Evolutionary conservation across 2,113 vertebrate species (phyloP).

Genomic region (Struthio camelus): DNA sequence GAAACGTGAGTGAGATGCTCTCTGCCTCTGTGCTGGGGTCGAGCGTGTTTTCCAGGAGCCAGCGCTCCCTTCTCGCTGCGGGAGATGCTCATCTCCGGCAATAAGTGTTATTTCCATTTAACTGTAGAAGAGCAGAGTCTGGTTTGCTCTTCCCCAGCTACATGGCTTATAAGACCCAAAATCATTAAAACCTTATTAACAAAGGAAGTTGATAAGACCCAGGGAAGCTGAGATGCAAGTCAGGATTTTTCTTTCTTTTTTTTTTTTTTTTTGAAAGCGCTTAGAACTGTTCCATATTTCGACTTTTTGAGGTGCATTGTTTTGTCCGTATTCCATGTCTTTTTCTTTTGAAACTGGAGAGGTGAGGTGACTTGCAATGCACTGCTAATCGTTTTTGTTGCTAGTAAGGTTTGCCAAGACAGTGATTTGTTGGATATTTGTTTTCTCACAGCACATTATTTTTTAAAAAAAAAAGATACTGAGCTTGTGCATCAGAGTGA

Average conservation of each 20-base stretch:
- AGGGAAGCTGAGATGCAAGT: background rate
- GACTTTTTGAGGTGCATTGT: background rate
- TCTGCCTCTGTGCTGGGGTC: background rate
- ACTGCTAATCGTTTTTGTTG: background rate
- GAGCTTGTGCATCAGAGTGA: slow-evolving; percentile 6
- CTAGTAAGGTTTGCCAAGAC: slow-evolving; percentile 17
- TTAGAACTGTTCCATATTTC: background rate
- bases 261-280: background rate
- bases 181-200: background rate
- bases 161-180: background rate
- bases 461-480: slow-evolving; percentile 10
- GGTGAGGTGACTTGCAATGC: background rate
- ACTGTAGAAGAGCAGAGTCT: background rate
- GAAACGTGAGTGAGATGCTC: background rate
- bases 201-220: background rate
- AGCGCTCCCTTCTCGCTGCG: background rate
- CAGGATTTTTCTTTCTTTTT: background rate
- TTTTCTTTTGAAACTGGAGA: slow-evolving; percentile 41
- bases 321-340: slow-evolving; percentile 8
- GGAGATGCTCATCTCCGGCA: background rate
- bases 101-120: background rate
- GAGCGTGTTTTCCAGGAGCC: fast-evolving
- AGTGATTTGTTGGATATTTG: slow-evolving; percentile 33
- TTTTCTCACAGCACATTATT: slow-evolving; percentile 26
- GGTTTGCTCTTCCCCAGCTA: background rate